Conservation (phyloP, 1,140 invertebrate species). For the Drosophila ironensis region DNA sequence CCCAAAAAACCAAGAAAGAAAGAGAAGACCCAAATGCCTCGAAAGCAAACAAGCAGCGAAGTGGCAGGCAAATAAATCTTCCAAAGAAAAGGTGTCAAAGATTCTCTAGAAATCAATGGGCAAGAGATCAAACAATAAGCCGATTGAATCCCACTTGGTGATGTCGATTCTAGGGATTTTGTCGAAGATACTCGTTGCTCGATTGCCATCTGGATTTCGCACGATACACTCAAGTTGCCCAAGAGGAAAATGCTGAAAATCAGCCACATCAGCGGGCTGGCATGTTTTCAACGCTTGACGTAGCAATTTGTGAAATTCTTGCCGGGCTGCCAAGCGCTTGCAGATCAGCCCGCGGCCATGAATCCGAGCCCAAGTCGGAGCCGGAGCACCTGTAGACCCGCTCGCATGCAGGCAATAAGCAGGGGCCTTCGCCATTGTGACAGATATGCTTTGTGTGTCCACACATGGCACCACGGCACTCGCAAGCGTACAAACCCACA, state of each 20-base stretch:
- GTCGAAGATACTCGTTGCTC: no score
- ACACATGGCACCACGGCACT: not conserved
- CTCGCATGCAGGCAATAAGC: constrained; percentile 49
- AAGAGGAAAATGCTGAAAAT: constrained; percentile 37
- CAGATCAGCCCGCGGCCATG: constrained; percentile 19
- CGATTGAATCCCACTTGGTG: no score
- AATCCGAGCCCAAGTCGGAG: not conserved
- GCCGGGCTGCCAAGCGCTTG: constrained; percentile 10
- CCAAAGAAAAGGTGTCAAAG: constrained; percentile 24
- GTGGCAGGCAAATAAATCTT: constrained; percentile 30
- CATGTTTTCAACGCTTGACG: constrained; percentile 77
- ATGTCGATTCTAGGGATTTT: no score
- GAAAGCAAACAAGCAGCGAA: constrained; percentile 17
- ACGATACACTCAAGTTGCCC: not conserved
- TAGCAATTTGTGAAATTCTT: constrained; percentile 80
- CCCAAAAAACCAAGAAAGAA: not conserved
- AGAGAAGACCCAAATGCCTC: constrained; percentile 4
- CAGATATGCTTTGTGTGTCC: constrained; percentile 33
- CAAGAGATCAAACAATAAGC: not conserved
- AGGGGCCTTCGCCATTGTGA: constrained; percentile 53
- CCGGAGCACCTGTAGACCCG: not conserved
- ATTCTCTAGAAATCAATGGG: not conserved
- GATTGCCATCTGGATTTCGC: no score
- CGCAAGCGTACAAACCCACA: constrained; percentile 10
- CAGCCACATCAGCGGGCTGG: constrained; percentile 26